Base-by-base conservation (phyloP, 2,797 vertebrate species). In the Anguilla pacifica region DNA sequence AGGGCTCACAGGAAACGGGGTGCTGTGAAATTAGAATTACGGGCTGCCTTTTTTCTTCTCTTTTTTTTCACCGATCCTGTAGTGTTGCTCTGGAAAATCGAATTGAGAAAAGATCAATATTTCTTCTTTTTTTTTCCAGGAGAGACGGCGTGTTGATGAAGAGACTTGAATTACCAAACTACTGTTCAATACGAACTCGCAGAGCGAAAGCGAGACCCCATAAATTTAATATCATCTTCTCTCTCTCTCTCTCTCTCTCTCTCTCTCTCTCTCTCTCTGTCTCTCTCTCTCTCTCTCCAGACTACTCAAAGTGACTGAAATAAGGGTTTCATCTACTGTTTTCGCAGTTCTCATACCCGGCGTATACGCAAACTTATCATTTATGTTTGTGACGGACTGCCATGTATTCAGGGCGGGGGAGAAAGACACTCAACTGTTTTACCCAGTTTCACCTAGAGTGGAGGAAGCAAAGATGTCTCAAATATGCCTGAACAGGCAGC, bases 21-120 rank as follows among this genome's bases (percentile, higher is more conserved):
- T 57, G 49, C 82, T 84, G 82, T 77, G 64, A 84, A 70, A 85
- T 64, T 85, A 46, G 70, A 85, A 64, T 85, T 67, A 85, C 6
- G 22, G 43, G 74, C 74, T 4, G 84, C 31, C 57, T 61, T 64
- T 85, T 46, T 35, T 51, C 19, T 77, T 72, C 51, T 84, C 55
- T 55, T 82, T 88, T 19, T 43, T 19, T 43, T 43, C 4, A 82
- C 43, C 25, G 79, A 82, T 82, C 85, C 31, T 59, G 39, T 85
- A 39, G 43, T 64, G 83, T 28, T 49, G 83, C 70, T 77, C 25
- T 13, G 77, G 87, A 88, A 85, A 70, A 87, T 79, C 43, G 77
- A 72, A 81, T 70, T 49, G 87, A 51, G 83, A 79, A 85, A 88
- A 85, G 84, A 88, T 88, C 83, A 77, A 88, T 85, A 86, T 70